A percentile compares a stretch with the other conserved stretches of the same genome.
Evolutionary conservation across 2,888 invertebrate genomes (phyloP).

Genomic region (Idaea straminata): DNA sequence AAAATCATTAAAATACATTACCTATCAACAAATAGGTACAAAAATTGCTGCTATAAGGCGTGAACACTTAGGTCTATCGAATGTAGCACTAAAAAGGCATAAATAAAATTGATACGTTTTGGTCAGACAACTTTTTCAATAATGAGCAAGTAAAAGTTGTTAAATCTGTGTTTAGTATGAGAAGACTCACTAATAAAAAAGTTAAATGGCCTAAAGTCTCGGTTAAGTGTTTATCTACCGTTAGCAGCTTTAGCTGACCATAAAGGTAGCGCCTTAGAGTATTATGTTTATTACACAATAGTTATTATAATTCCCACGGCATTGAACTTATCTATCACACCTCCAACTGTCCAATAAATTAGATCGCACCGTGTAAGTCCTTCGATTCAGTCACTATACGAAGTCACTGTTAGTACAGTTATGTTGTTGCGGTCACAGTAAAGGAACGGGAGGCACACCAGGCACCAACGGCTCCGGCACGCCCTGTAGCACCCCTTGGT

Average conservation of each 20-base stretch:
- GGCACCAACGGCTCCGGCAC: slow-evolving; percentile 74
- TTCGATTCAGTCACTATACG: slow-evolving; percentile 33
- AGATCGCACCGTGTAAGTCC: slow-evolving; percentile 29
- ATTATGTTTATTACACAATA: slow-evolving; percentile 32
- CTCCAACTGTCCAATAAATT: slow-evolving; percentile 33
- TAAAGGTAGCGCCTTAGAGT: slow-evolving; percentile 43
- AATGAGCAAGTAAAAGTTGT: slow-evolving; percentile 22
- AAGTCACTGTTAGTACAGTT: slow-evolving; percentile 56
- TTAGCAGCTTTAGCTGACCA: slow-evolving; percentile 39
- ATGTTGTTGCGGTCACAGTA: slow-evolving; percentile 74
- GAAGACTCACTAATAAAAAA: slow-evolving; percentile 36
- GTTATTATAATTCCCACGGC: slow-evolving; percentile 42
- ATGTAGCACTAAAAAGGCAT: slow-evolving; percentile 39
- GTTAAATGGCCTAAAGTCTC: slow-evolving; percentile 35
- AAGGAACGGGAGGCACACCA: slow-evolving; percentile 69
- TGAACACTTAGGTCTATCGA: slow-evolving; percentile 47
- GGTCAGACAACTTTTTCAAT: slow-evolving; percentile 37
- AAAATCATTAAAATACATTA: slow-evolving; percentile 54
- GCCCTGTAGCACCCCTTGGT: slow-evolving; percentile 75
- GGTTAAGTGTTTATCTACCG: slow-evolving; percentile 34
- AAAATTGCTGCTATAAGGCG: slow-evolving; percentile 43
- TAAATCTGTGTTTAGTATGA: slow-evolving; percentile 12
- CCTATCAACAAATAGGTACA: slow-evolving; percentile 38
- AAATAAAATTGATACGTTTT: slow-evolving; percentile 33
- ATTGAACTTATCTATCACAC: slow-evolving; percentile 62